Base-by-base conservation (phyloP, 2,113 vertebrate genomes). In the Motacilla tschutschensis region DNA sequence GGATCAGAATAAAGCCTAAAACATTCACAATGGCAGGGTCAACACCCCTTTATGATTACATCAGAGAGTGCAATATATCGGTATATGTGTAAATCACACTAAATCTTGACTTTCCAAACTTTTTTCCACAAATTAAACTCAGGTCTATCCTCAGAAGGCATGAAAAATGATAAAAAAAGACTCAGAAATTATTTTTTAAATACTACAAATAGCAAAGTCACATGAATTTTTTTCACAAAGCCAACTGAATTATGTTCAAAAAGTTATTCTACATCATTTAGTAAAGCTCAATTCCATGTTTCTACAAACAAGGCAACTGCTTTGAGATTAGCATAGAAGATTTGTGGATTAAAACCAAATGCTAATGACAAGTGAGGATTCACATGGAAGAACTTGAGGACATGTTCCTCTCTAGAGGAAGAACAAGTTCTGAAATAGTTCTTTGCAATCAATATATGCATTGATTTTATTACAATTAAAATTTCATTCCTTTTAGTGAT, bases 1-100 rank as follows among this genome's bases (percentile, higher is more conserved):
- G 53, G 63, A 85, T 85, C 51, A 85, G 63, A 72, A 78, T 58
- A 46, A 80, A 85, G 40, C 33, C 57, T 28, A 70, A 87, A 78
- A 53, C 26, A 60, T 77, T 92, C 47, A 55, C 57, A 80, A 77
- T 87, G 79, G 25, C 69, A 73, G 71, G 83, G 72, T 92, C 63
- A 88, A 72, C 58, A 66, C 14, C 50, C 10, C 38, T 82, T 85
- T 63, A 48, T 64, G 20, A 85, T 85, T 90, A 55, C 36, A 41
- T 77, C 46, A 51, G 48, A 46, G 29, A 88, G 25, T 65, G 65
- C 50, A 55, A 16, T 19, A 26, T 21, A 40, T 14, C 6, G 44
- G 8, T 41, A 5, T 41, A 65, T 35, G 12, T 38, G 18, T 12
- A 53, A 90, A 63, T 8, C 21, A 15, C 16, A 79, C 16, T 33